These are phyloP conservation scores for Apantesis nais DNA, from an alignment of 2,888 invertebrate genomes.

Conservation along the genomic window DNA sequence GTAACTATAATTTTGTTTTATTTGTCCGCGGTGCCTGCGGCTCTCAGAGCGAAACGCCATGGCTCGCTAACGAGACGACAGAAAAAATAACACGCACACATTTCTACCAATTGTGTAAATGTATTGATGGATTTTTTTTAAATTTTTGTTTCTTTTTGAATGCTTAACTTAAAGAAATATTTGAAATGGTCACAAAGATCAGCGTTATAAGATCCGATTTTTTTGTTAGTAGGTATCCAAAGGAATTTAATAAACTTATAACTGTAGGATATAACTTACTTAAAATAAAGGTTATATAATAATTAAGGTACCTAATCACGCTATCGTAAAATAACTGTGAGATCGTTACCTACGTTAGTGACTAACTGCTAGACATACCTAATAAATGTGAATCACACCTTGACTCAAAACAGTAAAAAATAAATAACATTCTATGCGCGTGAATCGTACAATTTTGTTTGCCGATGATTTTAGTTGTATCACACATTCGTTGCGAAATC, in stretches of 20 bases:
- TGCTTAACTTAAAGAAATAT: too few species aligned
- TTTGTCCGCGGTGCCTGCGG: conserved; percentile 71
- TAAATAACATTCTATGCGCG: conserved; percentile 63
- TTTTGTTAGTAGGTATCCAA: too few species aligned
- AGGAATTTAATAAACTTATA: background rate
- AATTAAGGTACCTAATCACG: conserved; percentile 22
- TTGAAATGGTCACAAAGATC: too few species aligned
- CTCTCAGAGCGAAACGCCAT: conserved; percentile 66
- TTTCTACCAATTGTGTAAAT: conserved; percentile 61
- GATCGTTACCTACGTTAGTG: conserved; percentile 68
- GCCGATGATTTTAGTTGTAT: conserved; percentile 28
- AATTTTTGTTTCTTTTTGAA: background rate
- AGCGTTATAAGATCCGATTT: too few species aligned
- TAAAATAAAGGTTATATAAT: background rate
- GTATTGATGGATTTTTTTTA: conserved; percentile 60
- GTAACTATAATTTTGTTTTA: conserved; percentile 82
- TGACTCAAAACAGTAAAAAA: conserved; percentile 77
- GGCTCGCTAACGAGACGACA: conserved; percentile 76
- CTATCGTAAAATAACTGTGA: conserved; percentile 45
- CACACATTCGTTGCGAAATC: conserved; percentile 25
- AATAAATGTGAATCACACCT: conserved; percentile 72
- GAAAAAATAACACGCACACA: conserved; percentile 71
- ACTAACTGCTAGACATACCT: conserved; percentile 64
- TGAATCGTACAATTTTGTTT: conserved; percentile 54
- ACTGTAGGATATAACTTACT: background rate